A percentile compares a stretch with the other conserved stretches of the same genome.
Evolutionary conservation across 2,113 vertebrate species (phyloP).

Genomic region (Hypomesus transpacificus): DNA sequence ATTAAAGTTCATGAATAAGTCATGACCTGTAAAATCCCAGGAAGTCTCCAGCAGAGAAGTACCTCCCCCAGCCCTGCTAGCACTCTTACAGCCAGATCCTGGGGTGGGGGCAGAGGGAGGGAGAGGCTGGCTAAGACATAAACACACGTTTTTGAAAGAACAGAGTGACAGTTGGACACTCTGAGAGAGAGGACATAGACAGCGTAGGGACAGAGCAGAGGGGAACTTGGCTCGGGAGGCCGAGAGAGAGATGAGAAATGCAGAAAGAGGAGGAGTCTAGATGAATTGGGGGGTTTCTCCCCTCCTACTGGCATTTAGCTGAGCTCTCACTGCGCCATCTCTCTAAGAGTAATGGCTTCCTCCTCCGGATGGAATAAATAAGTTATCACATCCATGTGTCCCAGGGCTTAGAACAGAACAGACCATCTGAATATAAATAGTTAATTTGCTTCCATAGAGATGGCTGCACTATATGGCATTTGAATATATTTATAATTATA

Average conservation of each 20-base stretch:
- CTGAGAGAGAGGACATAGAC: background rate
- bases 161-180: background rate
- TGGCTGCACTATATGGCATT: conserved; percentile 35
- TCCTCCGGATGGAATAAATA: conserved; percentile 52
- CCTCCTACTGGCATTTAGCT: conserved; percentile 12
- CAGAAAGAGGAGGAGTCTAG: background rate
- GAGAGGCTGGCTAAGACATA: too few relatives aligned
- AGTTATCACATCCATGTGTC: conserved; percentile 59
- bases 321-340: conserved; percentile 17
- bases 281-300: background rate
- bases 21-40: conserved; percentile 49
- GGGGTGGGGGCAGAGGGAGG: background rate
- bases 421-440: conserved; percentile 62
- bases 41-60: conserved; percentile 19
- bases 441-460: conserved; percentile 48
- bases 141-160: background rate
- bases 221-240: too few relatives aligned
- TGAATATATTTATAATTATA: conserved; percentile 53
- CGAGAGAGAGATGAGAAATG: background rate
- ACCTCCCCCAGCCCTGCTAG: background rate
- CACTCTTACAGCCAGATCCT: conserved; percentile 30
- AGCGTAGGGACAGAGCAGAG: background rate
- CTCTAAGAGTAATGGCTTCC: conserved; percentile 44
- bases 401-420: conserved; percentile 50
- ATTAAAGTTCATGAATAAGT: conserved; percentile 70